Conservation (phyloP, 2,113 vertebrate species). For the Semnornis frantzii region DNA sequence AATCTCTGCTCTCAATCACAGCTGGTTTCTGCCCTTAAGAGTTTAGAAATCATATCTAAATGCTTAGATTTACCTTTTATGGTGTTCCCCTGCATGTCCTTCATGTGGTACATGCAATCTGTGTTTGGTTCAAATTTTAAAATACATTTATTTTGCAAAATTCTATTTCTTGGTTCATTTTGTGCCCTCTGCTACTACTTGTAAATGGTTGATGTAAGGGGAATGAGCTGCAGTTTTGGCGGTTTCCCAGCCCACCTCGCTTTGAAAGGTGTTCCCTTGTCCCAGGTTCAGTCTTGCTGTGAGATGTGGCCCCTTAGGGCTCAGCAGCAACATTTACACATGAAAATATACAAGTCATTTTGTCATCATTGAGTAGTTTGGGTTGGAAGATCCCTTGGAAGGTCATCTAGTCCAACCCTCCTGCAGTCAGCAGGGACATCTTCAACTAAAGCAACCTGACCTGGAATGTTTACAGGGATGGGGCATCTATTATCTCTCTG, state of each 20-base stretch:
- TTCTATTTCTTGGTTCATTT: neutral
- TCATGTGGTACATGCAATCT: neutral
- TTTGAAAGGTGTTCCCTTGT: neutral
- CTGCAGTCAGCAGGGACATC: no score
- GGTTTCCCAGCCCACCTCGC: neutral
- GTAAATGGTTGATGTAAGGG: neutral
- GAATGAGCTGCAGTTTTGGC: neutral
- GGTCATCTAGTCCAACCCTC: no score
- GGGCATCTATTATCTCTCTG: no score
- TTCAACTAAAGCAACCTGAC: no score
- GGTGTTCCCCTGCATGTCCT: neutral
- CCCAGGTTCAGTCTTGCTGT: neutral
- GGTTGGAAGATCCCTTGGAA: neutral
- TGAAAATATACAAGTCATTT: fast-evolving
- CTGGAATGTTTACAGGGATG: no score
- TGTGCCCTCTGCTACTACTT: neutral
- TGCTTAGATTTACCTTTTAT: slow-evolving; percentile 31
- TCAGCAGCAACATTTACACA: neutral
- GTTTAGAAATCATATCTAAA: neutral
- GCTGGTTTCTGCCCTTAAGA: neutral
- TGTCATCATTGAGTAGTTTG: neutral
- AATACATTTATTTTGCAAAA: slow-evolving; percentile 52
- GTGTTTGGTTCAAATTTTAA: slow-evolving; percentile 10
- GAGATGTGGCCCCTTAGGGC: neutral
- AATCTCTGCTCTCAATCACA: neutral